Percentiles rank a stretch among this genome's conserved stretches.
phyloP scores from a whole-genome alignment of 1,140 invertebrate species.

The Hestina assimilis region DNA sequence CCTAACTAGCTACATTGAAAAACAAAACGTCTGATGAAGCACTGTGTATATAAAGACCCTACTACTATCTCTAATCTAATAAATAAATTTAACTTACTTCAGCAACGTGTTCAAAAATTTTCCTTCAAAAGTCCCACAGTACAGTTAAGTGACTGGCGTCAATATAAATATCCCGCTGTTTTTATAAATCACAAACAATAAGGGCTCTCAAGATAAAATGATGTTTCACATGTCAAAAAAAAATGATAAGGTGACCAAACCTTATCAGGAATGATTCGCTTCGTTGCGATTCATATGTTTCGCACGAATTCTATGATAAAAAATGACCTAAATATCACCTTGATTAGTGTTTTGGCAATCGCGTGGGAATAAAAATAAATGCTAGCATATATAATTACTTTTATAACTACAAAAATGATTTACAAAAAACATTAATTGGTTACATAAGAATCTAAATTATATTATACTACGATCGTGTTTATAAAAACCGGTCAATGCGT shows the following conservation, averaged over 20 bases:
- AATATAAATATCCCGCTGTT: slow-evolving; percentile 4
- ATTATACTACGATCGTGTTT: too few relatives aligned
- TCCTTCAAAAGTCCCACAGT: background rate
- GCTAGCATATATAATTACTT: background rate
- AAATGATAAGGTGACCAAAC: slow-evolving; percentile 31
- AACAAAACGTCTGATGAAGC: too few relatives aligned
- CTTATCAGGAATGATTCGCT: slow-evolving; percentile 34
- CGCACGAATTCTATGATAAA: slow-evolving; percentile 14
- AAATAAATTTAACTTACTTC: background rate
- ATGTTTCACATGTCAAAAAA: slow-evolving; percentile 38
- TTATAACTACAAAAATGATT: too few relatives aligned
- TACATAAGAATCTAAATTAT: too few relatives aligned
- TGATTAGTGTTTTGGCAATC: background rate
- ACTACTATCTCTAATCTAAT: too few relatives aligned
- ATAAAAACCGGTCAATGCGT: too few relatives aligned
- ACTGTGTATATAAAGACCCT: background rate
- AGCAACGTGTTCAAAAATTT: too few relatives aligned
- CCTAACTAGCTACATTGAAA: too few relatives aligned
- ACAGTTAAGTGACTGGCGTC: background rate
- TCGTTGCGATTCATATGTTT: slow-evolving; percentile 20
- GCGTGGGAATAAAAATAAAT: background rate
- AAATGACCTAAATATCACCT: slow-evolving; percentile 3
- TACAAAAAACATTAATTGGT: too few relatives aligned
- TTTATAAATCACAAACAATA: slow-evolving; percentile 53
- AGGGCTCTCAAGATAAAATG: slow-evolving; percentile 30